Evolutionary conservation across 2,113 vertebrate genomes (phyloP).

Genomic region (Pampusana beccarii): DNA sequence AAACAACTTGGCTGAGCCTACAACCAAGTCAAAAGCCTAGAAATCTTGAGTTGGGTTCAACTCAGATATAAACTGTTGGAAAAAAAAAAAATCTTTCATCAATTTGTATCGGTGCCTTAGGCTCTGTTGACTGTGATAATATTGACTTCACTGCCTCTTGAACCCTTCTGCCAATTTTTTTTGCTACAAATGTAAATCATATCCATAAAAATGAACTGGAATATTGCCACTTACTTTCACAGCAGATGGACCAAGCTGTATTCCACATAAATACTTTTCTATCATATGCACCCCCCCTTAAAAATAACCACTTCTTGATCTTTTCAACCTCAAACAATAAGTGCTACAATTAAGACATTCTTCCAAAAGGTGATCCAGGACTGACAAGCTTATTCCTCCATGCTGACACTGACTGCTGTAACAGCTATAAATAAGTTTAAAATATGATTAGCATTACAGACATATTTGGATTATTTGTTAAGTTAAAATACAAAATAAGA

Average conservation of each 20-base stretch:
- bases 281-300: neutral
- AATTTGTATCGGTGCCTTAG: neutral
- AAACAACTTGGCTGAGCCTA: neutral
- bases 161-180: neutral
- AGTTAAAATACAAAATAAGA: neutral
- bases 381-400: neutral
- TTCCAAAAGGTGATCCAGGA: neutral
- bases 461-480: neutral
- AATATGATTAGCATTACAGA: neutral
- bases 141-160: neutral
- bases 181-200: neutral
- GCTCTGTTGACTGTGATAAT: neutral
- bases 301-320: too few species aligned
- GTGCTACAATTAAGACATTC: neutral
- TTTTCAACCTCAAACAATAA: neutral
- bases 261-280: neutral
- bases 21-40: neutral
- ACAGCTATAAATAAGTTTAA: neutral
- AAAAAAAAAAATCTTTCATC: neutral
- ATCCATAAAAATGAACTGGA: neutral
- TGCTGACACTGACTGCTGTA: neutral
- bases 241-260: neutral
- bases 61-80: neutral
- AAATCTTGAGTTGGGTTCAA: neutral
- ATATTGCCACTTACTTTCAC: neutral